phyloP scores from a whole-genome alignment of 2,888 invertebrate species.

The Metalampra italica region DNA sequence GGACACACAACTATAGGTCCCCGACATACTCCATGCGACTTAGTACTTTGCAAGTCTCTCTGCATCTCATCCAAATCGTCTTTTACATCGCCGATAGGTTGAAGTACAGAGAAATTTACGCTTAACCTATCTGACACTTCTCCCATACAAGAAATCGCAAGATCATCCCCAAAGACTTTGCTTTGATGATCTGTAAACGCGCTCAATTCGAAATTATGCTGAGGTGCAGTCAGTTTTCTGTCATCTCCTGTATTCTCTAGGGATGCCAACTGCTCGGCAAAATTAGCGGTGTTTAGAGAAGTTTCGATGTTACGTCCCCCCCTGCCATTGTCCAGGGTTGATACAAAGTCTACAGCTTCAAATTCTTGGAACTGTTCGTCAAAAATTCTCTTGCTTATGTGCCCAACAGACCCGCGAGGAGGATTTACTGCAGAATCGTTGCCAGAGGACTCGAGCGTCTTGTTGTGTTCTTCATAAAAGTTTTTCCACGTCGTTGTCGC shows the following conservation, averaged over 20 bases:
- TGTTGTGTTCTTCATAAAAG: constrained; percentile 67
- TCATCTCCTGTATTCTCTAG: constrained; percentile 40
- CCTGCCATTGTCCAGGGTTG: constrained; percentile 25
- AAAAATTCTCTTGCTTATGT: constrained; percentile 53
- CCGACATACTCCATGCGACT: background rate
- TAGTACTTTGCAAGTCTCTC: constrained; percentile 32
- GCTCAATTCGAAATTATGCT: constrained; percentile 51
- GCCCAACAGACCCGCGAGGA: constrained; percentile 38
- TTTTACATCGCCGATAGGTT: constrained; percentile 26
- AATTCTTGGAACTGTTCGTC: constrained; percentile 62
- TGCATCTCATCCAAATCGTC: constrained; percentile 63
- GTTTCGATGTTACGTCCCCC: constrained; percentile 29
- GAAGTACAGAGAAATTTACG: constrained; percentile 53
- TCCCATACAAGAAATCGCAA: constrained; percentile 32
- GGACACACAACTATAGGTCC: constrained; percentile 18
- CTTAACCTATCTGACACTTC: constrained; percentile 51
- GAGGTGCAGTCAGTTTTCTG: constrained; percentile 34
- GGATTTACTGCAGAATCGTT: constrained; percentile 47
- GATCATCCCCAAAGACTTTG: constrained; percentile 50
- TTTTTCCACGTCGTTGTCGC: constrained; percentile 71
- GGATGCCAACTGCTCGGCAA: constrained; percentile 41
- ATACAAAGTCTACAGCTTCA: constrained; percentile 44
- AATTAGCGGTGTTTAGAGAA: constrained; percentile 41
- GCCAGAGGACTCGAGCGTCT: constrained; percentile 56
- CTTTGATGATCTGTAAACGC: constrained; percentile 49